Evolutionary conservation across 2,888 invertebrate genomes (phyloP), one percentile per base, ranked within the genome.

Genomic region (Machimus atricapillus): DNA sequence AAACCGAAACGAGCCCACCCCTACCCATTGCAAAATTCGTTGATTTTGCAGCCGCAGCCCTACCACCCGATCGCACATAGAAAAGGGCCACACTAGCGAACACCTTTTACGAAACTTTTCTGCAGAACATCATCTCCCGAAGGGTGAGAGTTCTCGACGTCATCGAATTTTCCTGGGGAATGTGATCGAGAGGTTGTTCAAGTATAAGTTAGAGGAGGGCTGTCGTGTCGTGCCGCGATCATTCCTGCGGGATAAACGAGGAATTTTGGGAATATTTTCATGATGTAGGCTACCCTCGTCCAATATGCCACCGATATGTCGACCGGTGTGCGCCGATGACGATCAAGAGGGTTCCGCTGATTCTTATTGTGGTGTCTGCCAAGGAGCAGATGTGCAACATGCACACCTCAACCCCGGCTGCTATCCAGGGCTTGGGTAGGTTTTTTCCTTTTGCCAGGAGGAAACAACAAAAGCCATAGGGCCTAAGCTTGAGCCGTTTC

Each of bases 341-440:
- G 74, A 43, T 73, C 43, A 74, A 85, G 74, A 85, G 85, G 85
- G 85, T 85, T 83, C 85, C 16, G 43, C 73, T 81, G 66, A 86
- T 86, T 86, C 86, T 86, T 86, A 86, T 86, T 86, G 81, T 86
- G 46, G 78, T 86, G 43, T 73, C 79, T 79, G 66, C 86, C 46
- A 81, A 86, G 86, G 73, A 86, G 86, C 86, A 86, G 86, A 86
- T 86, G 86, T 86, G 86, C 86, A 86, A 56, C 77, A 58, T 86
- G 76, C 77, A 58, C 76, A 77, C 86, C 77, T 86, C 19, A 12
- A 34, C 27, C 40, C 46, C 56, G 56, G 46, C 43, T 77, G 52
- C 66, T 23, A 43, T n/a, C n/a, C 86, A 31, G 52, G n/a, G 76
- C 19, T 66, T 23, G 66, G 46, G 34, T 77, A 77, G 43, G 74